Base-by-base conservation (phyloP, 2,888 invertebrate species). In the Caenorhabditis doughertyi region DNA sequence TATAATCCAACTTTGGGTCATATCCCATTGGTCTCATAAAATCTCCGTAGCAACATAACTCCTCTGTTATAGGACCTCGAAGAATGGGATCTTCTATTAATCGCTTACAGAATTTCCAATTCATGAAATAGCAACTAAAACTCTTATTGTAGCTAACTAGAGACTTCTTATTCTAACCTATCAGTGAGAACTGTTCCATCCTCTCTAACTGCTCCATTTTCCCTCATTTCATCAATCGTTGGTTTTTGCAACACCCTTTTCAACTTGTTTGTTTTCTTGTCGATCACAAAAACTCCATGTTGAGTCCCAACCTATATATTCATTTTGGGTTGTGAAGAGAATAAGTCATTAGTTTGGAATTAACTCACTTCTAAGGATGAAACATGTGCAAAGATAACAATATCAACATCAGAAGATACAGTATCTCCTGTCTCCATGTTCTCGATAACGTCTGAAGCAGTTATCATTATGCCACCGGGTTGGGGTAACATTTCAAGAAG, bases 31-130 rank as follows among this genome's bases (percentile, higher is more conserved):
- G 90, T 74, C 92, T 92, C 65, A 93, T 88, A 84, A 93, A 93
- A 85, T 93, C 93, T 3, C 92, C 92, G 87, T 93, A 93, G 35
- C 92, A 92, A 88, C 93, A 92, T 60, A 93, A 92, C 88, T 93
- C 93, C 87, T 92, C 92, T 1, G 51, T 64, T 9, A 49, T 83
- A 74, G 55, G 92, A 8, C 13, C 77, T 16, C 89, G 88, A 9
- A 89, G 87, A 47, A 91, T 23, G 35, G 62, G 44, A 80, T 21
- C n/a, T n/a, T 49, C 76, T 23, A 73, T 87, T 87, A 82, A 53
- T 39, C 65, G 32, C 7, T 58, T 25, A 23, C 67, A 67, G 23
- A 83, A 44, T 1, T 35, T 62, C 83, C 53, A 92, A 11, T 56
- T 73, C 62, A 86, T 68, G 51, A 71, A 83, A 47, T 71, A 84